Percentiles rank a stretch among this genome's conserved stretches.
Conservation (phyloP, 2,113 vertebrate genomes). For the Carassius auratus region DNA sequence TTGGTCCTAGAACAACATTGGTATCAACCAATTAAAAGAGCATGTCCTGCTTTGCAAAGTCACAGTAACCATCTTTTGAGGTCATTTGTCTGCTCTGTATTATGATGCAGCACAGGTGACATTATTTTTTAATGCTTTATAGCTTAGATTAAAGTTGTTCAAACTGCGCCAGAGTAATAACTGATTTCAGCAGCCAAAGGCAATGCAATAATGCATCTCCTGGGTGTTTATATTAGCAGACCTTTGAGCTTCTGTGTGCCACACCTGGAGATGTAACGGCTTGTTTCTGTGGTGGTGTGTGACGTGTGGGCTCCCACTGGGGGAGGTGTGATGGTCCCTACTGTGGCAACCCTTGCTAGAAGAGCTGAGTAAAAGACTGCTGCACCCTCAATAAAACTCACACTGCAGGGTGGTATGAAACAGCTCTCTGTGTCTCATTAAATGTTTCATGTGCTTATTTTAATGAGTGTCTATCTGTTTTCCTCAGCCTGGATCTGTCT, state of each 20-base stretch:
- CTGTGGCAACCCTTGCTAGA: slow-evolving; percentile 35
- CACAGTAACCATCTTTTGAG: not conserved
- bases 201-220: not conserved
- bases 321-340: slow-evolving; percentile 22
- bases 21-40: not conserved
- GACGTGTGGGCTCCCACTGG: slow-evolving; percentile 27
- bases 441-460: slow-evolving; percentile 27
- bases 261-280: slow-evolving; percentile 42
- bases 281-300: slow-evolving; percentile 16
- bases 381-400: slow-evolving; percentile 42
- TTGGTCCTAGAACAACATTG: not conserved
- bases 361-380: slow-evolving; percentile 31
- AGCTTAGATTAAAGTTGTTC: not conserved
- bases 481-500: slow-evolving; percentile 8
- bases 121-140: not conserved
- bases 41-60: not conserved
- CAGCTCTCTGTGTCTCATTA: slow-evolving; percentile 33
- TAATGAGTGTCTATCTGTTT: slow-evolving; percentile 41
- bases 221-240: not conserved
- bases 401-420: slow-evolving; percentile 36
- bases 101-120: no score
- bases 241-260: slow-evolving; percentile 10
- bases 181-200: not conserved
- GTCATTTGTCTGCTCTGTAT: not conserved
- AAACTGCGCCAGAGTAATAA: not conserved